These are phyloP conservation scores for Dendrocincla tyrannina DNA, from an alignment of 2,797 vertebrate genomes.

Conservation along the genomic window DNA sequence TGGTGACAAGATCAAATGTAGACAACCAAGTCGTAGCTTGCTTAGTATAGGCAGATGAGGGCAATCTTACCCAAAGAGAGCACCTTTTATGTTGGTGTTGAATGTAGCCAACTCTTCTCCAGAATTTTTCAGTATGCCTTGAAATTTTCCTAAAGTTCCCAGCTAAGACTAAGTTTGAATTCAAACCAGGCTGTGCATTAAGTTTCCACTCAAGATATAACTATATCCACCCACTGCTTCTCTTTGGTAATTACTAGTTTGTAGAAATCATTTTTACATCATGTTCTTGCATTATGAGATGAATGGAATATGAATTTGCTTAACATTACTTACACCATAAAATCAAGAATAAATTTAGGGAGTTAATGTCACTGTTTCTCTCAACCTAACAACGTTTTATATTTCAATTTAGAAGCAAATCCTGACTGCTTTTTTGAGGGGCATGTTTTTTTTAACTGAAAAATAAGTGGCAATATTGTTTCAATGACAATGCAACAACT, in stretches of 20 bases:
- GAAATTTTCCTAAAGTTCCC: neutral
- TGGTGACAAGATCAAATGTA: neutral
- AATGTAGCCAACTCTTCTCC: neutral
- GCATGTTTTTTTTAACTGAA: neutral
- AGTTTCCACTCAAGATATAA: neutral
- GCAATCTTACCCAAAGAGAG: neutral
- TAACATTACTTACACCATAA: neutral
- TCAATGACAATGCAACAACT: neutral
- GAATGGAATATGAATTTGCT: neutral
- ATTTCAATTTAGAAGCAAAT: neutral
- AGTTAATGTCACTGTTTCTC: neutral
- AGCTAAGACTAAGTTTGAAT: neutral
- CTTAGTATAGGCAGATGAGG: neutral
- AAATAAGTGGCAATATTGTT: neutral
- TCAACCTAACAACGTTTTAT: neutral
- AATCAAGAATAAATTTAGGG: neutral
- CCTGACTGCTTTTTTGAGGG: neutral
- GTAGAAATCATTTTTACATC: neutral
- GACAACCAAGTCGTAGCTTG: neutral
- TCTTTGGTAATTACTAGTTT: neutral
- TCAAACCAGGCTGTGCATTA: neutral
- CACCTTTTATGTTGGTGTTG: neutral
- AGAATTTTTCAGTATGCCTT: accelerated
- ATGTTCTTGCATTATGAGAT: neutral
- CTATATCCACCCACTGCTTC: neutral